Base-by-base conservation (phyloP, 1,140 invertebrate genomes). In the Pentalonia nigronervosa region DNA sequence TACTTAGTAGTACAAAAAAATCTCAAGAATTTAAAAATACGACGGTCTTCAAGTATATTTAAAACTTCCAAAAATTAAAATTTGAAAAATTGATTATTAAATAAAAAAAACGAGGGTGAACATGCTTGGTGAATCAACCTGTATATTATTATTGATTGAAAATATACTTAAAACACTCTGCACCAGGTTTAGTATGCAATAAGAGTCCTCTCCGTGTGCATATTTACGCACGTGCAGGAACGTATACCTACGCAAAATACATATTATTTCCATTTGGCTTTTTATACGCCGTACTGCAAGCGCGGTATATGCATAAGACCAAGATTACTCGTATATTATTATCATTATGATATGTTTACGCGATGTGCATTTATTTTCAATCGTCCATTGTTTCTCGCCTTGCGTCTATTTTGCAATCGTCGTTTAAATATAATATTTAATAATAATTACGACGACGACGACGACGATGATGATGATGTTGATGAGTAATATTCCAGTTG, bases 401-500 rank as follows among this genome's bases (percentile, higher is more conserved):
- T 11, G 8, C 87, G 47, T n/a, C 9, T 23, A 36, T 89, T 89
- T 53, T 48, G 17, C 87, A 89, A 89, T 50, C n/a, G 20, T 21
- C 7, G 36, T 34, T 34, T 50, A 53, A 89, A 84, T 14, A 41
- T 84, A 41, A 25, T 41, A 41, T 41, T 41, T 83, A 84, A 84
- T 84, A 30, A 76, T n/a, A 7, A 41, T 84, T 2, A 81, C 36
- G 8, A 48, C n/a, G 14, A 86, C 47, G 25, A 89, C 21, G 30
- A n/a, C n/a, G n/a, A n/a, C n/a, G n/a, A n/a, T n/a, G n/a, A n/a
- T n/a, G n/a, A 41, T 84, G 21, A 81, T 81, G 36, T 47, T 47
- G 45, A 86, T 86, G 25, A 89, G 53, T 89, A 34, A 89, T n/a
- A n/a, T 89, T 89, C 87, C n/a, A 53, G 50, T 89, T 53, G 87